These are phyloP conservation scores for Frankliniella intonsa DNA, from an alignment of 2,888 invertebrate genomes.

Conservation along the genomic window DNA sequence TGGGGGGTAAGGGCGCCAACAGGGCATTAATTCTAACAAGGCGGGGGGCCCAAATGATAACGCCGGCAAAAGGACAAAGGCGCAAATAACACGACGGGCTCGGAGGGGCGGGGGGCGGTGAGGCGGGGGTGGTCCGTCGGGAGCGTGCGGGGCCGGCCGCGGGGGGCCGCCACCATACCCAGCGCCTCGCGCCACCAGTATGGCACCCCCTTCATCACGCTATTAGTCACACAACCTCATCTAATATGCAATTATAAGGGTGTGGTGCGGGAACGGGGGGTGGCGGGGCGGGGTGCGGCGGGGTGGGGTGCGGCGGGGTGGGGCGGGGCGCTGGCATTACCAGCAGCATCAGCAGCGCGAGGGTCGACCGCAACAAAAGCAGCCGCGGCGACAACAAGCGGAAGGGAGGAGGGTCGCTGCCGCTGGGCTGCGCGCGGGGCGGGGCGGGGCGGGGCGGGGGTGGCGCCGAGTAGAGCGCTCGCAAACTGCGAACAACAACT, in stretches of 20 bases:
- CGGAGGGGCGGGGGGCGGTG: background rate
- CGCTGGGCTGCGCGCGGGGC: background rate
- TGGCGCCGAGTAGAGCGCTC: background rate
- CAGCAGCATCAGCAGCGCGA: too few species aligned
- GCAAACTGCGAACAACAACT: background rate
- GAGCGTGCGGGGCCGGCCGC: background rate
- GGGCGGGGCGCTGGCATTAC: background rate
- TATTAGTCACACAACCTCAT: slow-evolving; percentile 26
- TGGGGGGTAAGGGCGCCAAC: background rate
- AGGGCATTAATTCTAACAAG: slow-evolving; percentile 20
- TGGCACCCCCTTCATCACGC: slow-evolving; percentile 17
- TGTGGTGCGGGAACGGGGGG: background rate
- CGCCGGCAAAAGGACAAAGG: background rate
- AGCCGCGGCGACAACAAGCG: background rate
- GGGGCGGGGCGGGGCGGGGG: too few species aligned
- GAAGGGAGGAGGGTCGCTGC: too few species aligned
- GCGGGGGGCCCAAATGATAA: background rate
- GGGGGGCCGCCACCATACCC: background rate
- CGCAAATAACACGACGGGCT: background rate
- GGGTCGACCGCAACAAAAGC: background rate
- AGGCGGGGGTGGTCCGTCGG: background rate
- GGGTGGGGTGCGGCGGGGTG: background rate
- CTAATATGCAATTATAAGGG: slow-evolving; percentile 23
- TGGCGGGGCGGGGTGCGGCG: background rate
- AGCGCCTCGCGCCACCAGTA: background rate